A percentile compares a stretch with the other conserved stretches of the same genome.
Evolutionary conservation across 2,797 vertebrate genomes (phyloP).

Genomic region (Pampus argenteus): DNA sequence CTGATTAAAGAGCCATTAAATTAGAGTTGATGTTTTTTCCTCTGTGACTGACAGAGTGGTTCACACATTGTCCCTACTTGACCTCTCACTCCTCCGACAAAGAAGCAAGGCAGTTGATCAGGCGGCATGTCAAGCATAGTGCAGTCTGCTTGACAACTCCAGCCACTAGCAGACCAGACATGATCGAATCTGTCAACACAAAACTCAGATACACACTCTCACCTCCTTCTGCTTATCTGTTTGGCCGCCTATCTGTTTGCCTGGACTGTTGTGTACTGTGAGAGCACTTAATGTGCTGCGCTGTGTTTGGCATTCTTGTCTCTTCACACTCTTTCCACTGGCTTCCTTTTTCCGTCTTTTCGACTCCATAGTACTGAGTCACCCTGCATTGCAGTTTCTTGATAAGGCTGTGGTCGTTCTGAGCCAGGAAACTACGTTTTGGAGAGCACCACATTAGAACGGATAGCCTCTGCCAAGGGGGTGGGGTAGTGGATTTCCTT

Average conservation of each 20-base stretch:
- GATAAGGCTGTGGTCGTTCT: slow-evolving; percentile 52
- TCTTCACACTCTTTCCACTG: slow-evolving; percentile 44
- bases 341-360: slow-evolving; percentile 23
- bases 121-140: slow-evolving; percentile 48
- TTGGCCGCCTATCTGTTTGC: slow-evolving; percentile 25
- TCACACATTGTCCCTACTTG: slow-evolving; percentile 16
- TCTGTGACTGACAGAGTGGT: not conserved
- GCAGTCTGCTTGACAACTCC: slow-evolving; percentile 50
- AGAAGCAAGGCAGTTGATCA: slow-evolving; percentile 33
- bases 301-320: slow-evolving; percentile 41
- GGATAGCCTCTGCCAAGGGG: slow-evolving; percentile 43
- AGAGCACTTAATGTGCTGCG: slow-evolving; percentile 38
- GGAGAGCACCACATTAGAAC: slow-evolving; percentile 41
- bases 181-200: slow-evolving; percentile 74
- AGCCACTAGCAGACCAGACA: slow-evolving; percentile 39
- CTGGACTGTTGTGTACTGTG: slow-evolving; percentile 8
- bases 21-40: not conserved
- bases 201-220: slow-evolving; percentile 42
- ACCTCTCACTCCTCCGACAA: slow-evolving; percentile 23
- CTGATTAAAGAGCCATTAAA: not conserved
- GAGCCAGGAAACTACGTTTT: slow-evolving; percentile 45
- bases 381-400: slow-evolving; percentile 76
- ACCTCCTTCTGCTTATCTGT: slow-evolving; percentile 43
- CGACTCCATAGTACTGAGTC: slow-evolving; percentile 33
- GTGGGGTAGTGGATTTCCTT: slow-evolving; percentile 29